These are phyloP conservation scores for Diabrotica virgifera DNA, from an alignment of 1,140 invertebrate genomes.

Conservation along the genomic window DNA sequence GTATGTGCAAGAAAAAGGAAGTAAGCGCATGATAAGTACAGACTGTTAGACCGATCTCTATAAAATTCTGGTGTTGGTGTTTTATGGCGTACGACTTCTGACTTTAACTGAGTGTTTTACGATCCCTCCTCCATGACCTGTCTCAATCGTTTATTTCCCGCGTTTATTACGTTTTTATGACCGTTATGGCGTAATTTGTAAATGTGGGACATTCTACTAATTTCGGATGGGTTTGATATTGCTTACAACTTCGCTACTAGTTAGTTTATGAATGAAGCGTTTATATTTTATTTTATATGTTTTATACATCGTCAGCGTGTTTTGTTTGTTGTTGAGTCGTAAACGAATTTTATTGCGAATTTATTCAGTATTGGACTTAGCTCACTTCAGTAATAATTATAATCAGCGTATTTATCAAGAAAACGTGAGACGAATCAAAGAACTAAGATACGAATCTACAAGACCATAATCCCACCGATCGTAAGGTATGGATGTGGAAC, in stretches of 20 bases:
- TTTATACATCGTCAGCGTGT: conserved; percentile 28
- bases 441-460: no score
- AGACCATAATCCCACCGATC: no score
- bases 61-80: conserved; percentile 38
- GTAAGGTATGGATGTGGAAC: no score
- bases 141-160: conserved; percentile 43
- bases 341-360: conserved; percentile 34
- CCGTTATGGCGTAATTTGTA: conserved; percentile 43
- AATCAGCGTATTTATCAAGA: no score
- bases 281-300: conserved; percentile 23
- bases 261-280: conserved; percentile 30
- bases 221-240: conserved; percentile 42
- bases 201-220: conserved; percentile 46
- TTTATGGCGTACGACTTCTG: conserved; percentile 42
- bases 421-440: no score
- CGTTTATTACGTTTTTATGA: conserved; percentile 46
- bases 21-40: conserved; percentile 33
- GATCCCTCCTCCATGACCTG: conserved; percentile 38
- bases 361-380: conserved; percentile 14
- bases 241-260: conserved; percentile 32
- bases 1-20: conserved; percentile 25
- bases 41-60: conserved; percentile 40
- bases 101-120: conserved; percentile 42
- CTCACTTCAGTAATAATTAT: no score
- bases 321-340: conserved; percentile 25